Base-by-base conservation (phyloP, 2,888 invertebrate genomes). In the Drosophila prostipennis region DNA sequence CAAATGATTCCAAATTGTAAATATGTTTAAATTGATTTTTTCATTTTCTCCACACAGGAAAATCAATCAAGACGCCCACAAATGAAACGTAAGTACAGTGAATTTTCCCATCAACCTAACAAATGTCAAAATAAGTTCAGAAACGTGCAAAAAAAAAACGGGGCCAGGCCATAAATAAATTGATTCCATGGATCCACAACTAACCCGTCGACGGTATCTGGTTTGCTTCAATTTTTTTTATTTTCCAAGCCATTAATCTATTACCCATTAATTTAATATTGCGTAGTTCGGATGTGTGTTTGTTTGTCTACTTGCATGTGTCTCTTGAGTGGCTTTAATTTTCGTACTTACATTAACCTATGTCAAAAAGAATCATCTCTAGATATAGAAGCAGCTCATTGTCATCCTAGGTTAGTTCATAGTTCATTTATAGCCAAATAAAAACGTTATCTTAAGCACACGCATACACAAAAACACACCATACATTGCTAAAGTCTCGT, bases 71-170 rank as follows among this genome's bases (percentile, higher is more conserved):
- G 79, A 87, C 91, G 73, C 79, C 90, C 53, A 90, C 91, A 74
- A 91, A 90, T 49, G 91, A 92, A 91, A 91, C 92, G 91, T 92
- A 91, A 91, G 91, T 91, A 87, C 39, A 42, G 32, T 11, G 7
- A 46, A 11, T 36, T 19, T 60, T 19, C 13, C 13, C 34, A 40
- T 13, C n/a, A 26, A 42, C n/a, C 60, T 52, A 46, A 37, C 37
- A 56, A 55, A 39, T 72, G 79, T 82, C 76, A 77, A 81, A 85
- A 87, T 79, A 72, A 74, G 60, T 72, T 63, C 54, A 72, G 40
- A 32, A 58, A 61, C 40, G 57, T 54, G 61, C 68, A 55, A 48
- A 26, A 40, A 46, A 42, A 42, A 37, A 34, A 32, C 11, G 36
- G 60, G 53, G 58, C 59, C 52, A 43, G 42, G 49, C 63, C 60